Evolutionary conservation across 2,797 vertebrate species (phyloP).

Genomic region (Glyptemys insculpta): DNA sequence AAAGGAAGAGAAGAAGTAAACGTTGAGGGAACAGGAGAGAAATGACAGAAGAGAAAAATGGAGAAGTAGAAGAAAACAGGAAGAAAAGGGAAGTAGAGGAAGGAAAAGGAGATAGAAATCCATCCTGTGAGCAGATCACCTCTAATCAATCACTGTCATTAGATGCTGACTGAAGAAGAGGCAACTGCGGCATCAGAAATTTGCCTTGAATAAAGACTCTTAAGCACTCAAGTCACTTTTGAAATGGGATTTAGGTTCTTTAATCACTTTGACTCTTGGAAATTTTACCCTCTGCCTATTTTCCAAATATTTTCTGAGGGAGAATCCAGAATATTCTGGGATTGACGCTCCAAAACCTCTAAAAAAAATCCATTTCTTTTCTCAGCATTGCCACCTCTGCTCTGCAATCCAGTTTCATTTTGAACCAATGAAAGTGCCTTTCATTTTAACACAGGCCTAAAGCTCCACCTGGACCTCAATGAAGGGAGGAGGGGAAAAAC

Average conservation of each 20-base stretch:
- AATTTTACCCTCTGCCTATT: neutral
- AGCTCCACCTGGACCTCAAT: rapidly evolving
- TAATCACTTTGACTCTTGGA: neutral
- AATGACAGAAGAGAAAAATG: neutral
- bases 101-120: neutral
- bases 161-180: neutral
- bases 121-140: neutral
- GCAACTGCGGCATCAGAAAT: neutral
- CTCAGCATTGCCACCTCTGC: neutral
- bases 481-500: neutral
- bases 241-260: neutral
- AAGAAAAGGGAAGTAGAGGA: neutral
- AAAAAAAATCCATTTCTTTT: neutral
- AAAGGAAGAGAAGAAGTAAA: neutral
- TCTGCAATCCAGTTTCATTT: neutral
- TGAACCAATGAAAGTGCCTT: neutral
- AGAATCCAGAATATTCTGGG: neutral
- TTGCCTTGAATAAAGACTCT: neutral
- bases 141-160: neutral
- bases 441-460: neutral
- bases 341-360: neutral
- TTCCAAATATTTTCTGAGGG: neutral
- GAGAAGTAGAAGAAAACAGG: neutral
- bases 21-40: neutral
- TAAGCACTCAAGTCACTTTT: neutral